Evolutionary conservation across 2,797 vertebrate genomes (phyloP).

Genomic region (Nyctalus aviator): DNA sequence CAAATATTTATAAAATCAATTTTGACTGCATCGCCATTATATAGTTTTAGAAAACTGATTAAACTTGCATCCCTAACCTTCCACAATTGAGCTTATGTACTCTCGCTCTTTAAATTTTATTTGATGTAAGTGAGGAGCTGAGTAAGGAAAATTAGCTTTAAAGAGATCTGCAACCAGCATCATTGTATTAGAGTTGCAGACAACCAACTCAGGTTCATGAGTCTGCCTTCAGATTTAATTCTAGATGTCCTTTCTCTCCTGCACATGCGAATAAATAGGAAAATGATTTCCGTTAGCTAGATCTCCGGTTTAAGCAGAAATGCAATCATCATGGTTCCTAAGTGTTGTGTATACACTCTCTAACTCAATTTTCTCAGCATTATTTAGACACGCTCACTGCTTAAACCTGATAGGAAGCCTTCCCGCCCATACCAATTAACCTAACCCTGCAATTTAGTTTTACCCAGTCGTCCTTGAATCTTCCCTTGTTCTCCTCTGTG

Average conservation of each 20-base stretch:
- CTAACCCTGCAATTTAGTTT: constrained; percentile 79
- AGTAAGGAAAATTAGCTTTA: constrained; percentile 66
- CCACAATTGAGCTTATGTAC: neutral
- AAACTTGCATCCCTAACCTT: neutral
- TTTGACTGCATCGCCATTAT: neutral
- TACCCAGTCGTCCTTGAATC: constrained; percentile 82
- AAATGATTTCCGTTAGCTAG: constrained; percentile 84
- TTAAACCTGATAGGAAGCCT: constrained; percentile 82
- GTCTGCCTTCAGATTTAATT: constrained; percentile 86
- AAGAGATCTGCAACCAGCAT: constrained; percentile 70
- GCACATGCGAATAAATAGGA: constrained; percentile 83
- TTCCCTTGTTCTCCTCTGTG: constrained; percentile 69
- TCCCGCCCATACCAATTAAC: constrained; percentile 85
- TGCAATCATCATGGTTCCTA: constrained; percentile 80
- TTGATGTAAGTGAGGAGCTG: constrained; percentile 73
- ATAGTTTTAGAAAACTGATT: constrained; percentile 48
- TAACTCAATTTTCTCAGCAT: constrained; percentile 86
- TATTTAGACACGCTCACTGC: constrained; percentile 83
- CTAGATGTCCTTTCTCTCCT: constrained; percentile 83
- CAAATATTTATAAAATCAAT: constrained; percentile 58
- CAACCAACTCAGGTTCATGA: constrained; percentile 68
- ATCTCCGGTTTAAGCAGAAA: constrained; percentile 84
- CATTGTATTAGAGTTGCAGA: constrained; percentile 70
- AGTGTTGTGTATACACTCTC: constrained; percentile 80
- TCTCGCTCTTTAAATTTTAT: constrained; percentile 69